Evolutionary conservation across 2,888 invertebrate species (phyloP), one percentile per base, ranked within the genome.

Genomic region (Scaptomyza tumidula): DNA sequence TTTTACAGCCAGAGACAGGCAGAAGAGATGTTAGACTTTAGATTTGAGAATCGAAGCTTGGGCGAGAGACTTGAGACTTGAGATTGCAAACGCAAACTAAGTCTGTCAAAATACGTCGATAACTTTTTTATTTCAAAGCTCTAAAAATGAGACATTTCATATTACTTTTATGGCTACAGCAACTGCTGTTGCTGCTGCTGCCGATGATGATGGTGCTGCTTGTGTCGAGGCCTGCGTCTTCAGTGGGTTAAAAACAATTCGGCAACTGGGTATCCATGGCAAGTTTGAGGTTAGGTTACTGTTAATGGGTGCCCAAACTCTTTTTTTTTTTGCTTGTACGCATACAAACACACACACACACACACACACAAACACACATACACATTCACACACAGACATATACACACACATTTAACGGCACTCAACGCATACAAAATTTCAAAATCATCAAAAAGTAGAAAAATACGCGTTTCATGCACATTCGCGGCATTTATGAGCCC

Each of bases 401-500:
- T 50, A 16, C 31, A 49, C 54, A 64, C 54, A 71, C 76, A 72
- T 74, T 84, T 88, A 84, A 88, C 88, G 89, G 89, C 86, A 85
- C 85, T 85, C 85, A 87, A 85, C 85, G 88, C 88, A 86, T 86
- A 81, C 86, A 88, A 88, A 84, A 89, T 87, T 88, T 89, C 85
- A 88, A 88, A 88, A 86, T 89, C 89, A 88, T 88, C 89, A 88
- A 88, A 88, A 89, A 89, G 88, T 83, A 88, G 85, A 86, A 88
- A 88, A 89, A 89, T 88, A 86, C 89, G 86, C 87, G 78, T 89
- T 87, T 86, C 87, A 88, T 86, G 89, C 88, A 88, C 87, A 88
- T 89, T 87, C 88, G 85, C 85, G 86, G 85, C 88, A 88, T 88
- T 88, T 88, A 88, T 88, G 89, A 89, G 88, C 86, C 88, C 89